Evolutionary conservation across 2,888 invertebrate genomes (phyloP).

Genomic region (Drosophila cracens): DNA sequence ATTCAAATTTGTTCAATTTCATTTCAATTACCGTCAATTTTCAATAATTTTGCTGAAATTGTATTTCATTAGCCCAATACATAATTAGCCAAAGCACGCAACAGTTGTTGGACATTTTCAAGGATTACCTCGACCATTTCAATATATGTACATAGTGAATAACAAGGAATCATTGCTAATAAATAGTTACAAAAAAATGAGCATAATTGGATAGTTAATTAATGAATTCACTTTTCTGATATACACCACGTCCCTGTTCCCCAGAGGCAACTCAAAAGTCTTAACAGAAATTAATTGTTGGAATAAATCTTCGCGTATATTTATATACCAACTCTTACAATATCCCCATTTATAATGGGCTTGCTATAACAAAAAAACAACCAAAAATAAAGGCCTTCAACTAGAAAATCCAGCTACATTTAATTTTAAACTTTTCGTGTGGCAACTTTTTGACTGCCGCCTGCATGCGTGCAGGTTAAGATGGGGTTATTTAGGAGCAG

Average conservation of each 20-base stretch:
- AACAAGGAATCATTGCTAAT: background rate
- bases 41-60: slow-evolving; percentile 79
- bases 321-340: background rate
- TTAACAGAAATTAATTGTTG: background rate
- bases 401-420: slow-evolving; percentile 61
- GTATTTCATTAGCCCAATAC: slow-evolving; percentile 66
- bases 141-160: background rate
- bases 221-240: background rate
- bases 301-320: background rate
- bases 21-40: slow-evolving; percentile 81
- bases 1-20: slow-evolving; percentile 78
- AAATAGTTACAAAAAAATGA: background rate
- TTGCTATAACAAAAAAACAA: background rate
- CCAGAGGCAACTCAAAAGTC: background rate
- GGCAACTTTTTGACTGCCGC: slow-evolving; percentile 63
- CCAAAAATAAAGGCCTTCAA: slow-evolving; percentile 18
- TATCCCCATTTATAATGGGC: background rate
- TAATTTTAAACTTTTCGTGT: slow-evolving; percentile 76
- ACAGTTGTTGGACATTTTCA: background rate
- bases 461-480: slow-evolving; percentile 23
- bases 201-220: background rate
- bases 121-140: background rate
- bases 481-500: slow-evolving; percentile 63
- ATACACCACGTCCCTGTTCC: background rate
- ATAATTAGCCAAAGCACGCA: slow-evolving; percentile 55